A percentile compares a stretch with the other conserved stretches of the same genome.
Conservation (phyloP, 2,113 vertebrate species). For the Serinus canaria region DNA sequence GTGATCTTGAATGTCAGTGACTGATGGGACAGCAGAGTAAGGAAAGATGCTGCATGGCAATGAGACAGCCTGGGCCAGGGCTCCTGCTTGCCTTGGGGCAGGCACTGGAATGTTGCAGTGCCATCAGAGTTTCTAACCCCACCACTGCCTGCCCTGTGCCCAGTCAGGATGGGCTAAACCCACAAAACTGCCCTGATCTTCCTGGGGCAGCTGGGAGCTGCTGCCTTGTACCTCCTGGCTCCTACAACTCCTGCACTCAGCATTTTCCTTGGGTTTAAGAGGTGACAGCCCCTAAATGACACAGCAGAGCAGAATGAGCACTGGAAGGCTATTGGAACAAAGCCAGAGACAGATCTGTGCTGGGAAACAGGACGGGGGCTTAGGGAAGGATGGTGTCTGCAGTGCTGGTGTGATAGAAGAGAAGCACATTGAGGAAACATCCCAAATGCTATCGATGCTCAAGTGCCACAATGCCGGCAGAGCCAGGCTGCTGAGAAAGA, state of each 20-base stretch:
- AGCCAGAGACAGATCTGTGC: background rate
- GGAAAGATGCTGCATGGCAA: slow-evolving; percentile 28
- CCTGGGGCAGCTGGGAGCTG: background rate
- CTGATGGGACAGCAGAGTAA: slow-evolving; percentile 38
- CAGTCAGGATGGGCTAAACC: background rate
- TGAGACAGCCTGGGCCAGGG: background rate
- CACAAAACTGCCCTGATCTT: background rate
- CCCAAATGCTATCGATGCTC: background rate
- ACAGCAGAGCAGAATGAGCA: background rate
- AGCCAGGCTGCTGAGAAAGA: background rate
- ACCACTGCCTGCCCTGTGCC: accelerated
- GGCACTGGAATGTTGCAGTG: background rate
- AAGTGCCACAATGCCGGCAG: background rate
- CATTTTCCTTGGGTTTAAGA: background rate
- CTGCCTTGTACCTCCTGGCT: background rate
- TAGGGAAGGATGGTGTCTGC: background rate
- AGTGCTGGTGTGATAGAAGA: background rate
- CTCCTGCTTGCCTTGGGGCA: background rate
- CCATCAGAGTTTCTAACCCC: background rate
- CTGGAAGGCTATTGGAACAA: background rate
- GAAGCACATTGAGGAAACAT: background rate
- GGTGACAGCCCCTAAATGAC: background rate
- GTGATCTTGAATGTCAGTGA: slow-evolving; percentile 34
- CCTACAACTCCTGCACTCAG: background rate
- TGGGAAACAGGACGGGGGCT: background rate